phyloP scores from a whole-genome alignment of 1,140 invertebrate species.

The Metopolophium dirhodum region DNA sequence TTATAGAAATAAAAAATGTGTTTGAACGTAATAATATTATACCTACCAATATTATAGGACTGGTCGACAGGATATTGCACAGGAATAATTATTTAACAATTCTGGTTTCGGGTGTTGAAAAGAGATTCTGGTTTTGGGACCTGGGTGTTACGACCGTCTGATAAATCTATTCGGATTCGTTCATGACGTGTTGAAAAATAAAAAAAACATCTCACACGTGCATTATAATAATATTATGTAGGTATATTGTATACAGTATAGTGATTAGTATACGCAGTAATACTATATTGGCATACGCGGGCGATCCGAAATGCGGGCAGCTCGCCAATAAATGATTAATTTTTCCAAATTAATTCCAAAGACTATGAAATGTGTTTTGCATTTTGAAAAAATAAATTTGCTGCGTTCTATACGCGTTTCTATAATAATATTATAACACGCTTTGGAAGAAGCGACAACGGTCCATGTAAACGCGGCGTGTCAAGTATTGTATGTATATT shows the following conservation, averaged over 20 bases:
- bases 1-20: background rate
- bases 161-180: background rate
- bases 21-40: background rate
- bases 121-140: background rate
- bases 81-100: background rate
- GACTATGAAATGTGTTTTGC: too few species aligned
- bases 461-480: background rate
- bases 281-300: background rate
- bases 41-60: background rate
- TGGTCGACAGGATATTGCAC: background rate
- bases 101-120: background rate
- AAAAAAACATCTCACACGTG: background rate
- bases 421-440: background rate
- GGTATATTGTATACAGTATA: background rate
- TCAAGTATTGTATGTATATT: background rate
- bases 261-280: background rate
- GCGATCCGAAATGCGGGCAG: background rate
- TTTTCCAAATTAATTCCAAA: background rate
- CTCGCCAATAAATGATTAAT: background rate
- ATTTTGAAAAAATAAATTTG: background rate
- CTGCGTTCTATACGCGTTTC: background rate
- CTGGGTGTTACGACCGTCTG: background rate
- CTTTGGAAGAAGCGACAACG: background rate
- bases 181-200: background rate
- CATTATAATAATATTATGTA: background rate